A percentile compares a stretch with the other conserved stretches of the same genome.
These are phyloP conservation scores for Gavia stellata DNA, from an alignment of 2,113 vertebrate species.

Conservation along the genomic window DNA sequence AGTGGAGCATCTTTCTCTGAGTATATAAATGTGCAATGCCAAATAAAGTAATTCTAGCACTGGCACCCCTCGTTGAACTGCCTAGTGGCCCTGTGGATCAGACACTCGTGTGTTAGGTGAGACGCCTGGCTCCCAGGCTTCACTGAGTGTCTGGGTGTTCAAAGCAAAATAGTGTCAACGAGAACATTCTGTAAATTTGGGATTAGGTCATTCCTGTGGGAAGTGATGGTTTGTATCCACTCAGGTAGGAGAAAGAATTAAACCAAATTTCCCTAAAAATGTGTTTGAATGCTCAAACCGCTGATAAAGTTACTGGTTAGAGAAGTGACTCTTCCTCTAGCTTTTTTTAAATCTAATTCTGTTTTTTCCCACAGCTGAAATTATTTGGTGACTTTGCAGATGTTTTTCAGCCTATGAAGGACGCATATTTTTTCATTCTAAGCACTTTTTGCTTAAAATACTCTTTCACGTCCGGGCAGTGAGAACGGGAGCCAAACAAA, in stretches of 20 bases:
- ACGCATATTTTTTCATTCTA: not conserved
- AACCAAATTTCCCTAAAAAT: not conserved
- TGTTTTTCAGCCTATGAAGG: not conserved
- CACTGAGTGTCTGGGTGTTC: not conserved
- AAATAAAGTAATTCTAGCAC: not conserved
- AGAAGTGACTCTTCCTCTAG: not conserved
- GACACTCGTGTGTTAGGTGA: accelerated
- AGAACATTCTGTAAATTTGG: not conserved
- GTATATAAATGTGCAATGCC: not conserved
- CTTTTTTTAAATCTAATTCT: not conserved
- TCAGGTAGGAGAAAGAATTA: not conserved
- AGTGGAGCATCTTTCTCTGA: not conserved
- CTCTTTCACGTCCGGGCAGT: not conserved
- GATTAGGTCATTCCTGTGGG: not conserved
- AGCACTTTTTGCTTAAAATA: not conserved
- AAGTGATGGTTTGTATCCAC: not conserved
- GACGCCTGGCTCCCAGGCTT: not conserved
- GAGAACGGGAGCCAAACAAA: not conserved
- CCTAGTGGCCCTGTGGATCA: not conserved
- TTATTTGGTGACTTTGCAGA: not conserved
- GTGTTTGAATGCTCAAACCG: not conserved
- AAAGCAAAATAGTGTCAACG: not conserved
- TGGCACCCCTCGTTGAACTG: not conserved
- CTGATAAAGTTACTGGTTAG: not conserved
- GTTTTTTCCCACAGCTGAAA: not conserved